A percentile compares a stretch with the other conserved stretches of the same genome.
phyloP scores from a whole-genome alignment of 2,797 vertebrate genomes.

The Mallotus villosus region DNA sequence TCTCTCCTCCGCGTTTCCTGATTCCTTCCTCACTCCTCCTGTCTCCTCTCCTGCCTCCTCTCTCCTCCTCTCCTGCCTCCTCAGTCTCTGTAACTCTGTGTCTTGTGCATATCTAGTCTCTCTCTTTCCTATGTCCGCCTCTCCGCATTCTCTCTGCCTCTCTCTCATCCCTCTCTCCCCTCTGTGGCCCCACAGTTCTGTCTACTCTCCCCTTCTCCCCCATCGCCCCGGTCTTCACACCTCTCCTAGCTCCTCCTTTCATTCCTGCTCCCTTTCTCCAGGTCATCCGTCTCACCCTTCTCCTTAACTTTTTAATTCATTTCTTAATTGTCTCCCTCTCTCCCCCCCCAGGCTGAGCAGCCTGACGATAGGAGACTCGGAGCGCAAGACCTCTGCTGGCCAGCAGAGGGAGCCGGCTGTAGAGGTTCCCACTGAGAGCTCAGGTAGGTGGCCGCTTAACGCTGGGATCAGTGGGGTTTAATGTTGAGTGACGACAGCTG shows the following conservation, averaged over 20 bases:
- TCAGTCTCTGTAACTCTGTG: background rate
- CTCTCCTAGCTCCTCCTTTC: background rate
- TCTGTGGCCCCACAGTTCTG: background rate
- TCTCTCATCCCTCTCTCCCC: background rate
- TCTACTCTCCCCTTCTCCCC: background rate
- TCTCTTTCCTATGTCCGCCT: background rate
- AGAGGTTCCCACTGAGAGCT: conserved; percentile 59
- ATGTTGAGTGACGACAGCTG: background rate
- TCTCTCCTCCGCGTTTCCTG: too few species aligned
- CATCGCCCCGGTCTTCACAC: background rate
- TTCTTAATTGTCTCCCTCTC: background rate
- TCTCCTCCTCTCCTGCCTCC: conserved; percentile 1
- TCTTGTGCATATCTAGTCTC: background rate
- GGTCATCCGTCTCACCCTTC: background rate
- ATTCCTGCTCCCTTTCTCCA: too few species aligned
- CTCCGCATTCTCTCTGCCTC: background rate
- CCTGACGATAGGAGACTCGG: conserved; percentile 77
- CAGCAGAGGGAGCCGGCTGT: conserved; percentile 66
- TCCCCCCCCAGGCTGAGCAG: conserved; percentile 71
- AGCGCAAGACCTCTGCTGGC: conserved; percentile 65
- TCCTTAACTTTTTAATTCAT: background rate
- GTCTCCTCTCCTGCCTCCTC: background rate
- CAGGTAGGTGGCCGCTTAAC: conserved; percentile 55
- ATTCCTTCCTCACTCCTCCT: background rate
- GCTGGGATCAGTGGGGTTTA: too few species aligned